These are phyloP conservation scores for Philaethria dido DNA, from an alignment of 2,888 invertebrate species.

Conservation along the genomic window DNA sequence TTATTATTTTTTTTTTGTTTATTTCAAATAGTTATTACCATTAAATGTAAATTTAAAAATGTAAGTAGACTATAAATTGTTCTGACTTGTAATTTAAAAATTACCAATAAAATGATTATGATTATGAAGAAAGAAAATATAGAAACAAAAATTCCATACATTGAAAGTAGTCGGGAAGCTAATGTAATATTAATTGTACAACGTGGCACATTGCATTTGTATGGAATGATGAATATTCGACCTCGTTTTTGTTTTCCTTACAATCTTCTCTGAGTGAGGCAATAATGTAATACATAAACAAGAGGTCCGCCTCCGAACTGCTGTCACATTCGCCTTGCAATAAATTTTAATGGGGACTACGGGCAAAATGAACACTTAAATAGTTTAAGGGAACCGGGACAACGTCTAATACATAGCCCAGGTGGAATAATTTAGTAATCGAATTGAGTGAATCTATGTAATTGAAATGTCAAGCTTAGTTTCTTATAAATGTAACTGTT, in stretches of 20 bases:
- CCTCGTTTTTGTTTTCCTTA: conserved; percentile 67
- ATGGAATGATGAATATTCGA: conserved; percentile 65
- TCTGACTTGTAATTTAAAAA: too few species aligned
- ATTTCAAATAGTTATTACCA: too few species aligned
- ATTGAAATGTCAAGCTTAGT: neutral
- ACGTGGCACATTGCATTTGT: conserved; percentile 22
- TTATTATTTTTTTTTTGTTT: too few species aligned
- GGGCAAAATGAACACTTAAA: conserved; percentile 39
- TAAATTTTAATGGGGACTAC: conserved; percentile 40
- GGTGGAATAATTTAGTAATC: conserved; percentile 2
- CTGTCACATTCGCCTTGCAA: conserved; percentile 46
- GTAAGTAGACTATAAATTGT: too few species aligned
- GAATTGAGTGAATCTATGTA: conserved; percentile 4
- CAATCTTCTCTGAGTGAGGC: conserved; percentile 72
- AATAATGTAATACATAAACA: conserved; percentile 78
- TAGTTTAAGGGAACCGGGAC: conserved; percentile 34
- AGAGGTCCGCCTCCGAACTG: conserved; percentile 52
- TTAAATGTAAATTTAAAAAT: too few species aligned
- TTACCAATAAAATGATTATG: too few species aligned
- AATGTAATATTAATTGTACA: conserved; percentile 17
- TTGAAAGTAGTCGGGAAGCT: neutral
- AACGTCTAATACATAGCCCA: conserved; percentile 25
- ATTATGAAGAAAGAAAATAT: too few species aligned
- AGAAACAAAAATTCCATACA: neutral
- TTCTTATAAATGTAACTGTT: neutral